Evolutionary conservation across 2,888 invertebrate genomes (phyloP), one percentile per base, ranked within the genome.

Genomic region (Philereme vetulata): DNA sequence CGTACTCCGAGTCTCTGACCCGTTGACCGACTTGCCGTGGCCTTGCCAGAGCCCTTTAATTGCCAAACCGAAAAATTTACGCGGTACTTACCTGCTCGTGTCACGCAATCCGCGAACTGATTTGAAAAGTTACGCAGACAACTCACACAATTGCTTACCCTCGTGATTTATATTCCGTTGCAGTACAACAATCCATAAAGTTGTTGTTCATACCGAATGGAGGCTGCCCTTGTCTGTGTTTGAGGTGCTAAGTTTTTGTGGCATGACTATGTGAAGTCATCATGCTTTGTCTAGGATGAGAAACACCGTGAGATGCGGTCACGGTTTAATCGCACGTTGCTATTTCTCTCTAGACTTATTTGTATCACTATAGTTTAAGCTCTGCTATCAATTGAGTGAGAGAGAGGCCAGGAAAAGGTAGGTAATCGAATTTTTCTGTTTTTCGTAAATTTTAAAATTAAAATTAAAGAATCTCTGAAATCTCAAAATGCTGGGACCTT

Each of bases 11-110:
- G 85, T 87, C 77, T 81, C 75, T 84, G 88, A 87, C 88, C 89
- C 79, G 82, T 73, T 90, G 84, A 89, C 89, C 89, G 89, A 87
- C 76, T 83, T 87, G 85, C 76, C 78, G 72, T 81, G 80, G 80
- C 85, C 83, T 84, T 85, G 82, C 72, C 72, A 70, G 73, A 78
- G 75, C 80, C 82, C 81, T 82, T 81, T 81, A 75, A 77, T 78
- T 77, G 77, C 69, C 74, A 66, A 76, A 68, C 72, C 74, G 70
- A 75, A 72, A 80, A 84, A 84, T 84, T 82, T 82, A 78, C 84
- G 84, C 82, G 35, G 42, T 42, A 44, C 11, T 38, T 46, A 38
- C 7, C 38, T 71, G 72, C 76, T 72, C 60, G 62, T 62, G 71
- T 69, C 82, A 84, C 81, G 82, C 81, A 72, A 80, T 52, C 48